Evolutionary conservation across 2,888 invertebrate species (phyloP).

Genomic region (Sceliomorpha sp.): DNA sequence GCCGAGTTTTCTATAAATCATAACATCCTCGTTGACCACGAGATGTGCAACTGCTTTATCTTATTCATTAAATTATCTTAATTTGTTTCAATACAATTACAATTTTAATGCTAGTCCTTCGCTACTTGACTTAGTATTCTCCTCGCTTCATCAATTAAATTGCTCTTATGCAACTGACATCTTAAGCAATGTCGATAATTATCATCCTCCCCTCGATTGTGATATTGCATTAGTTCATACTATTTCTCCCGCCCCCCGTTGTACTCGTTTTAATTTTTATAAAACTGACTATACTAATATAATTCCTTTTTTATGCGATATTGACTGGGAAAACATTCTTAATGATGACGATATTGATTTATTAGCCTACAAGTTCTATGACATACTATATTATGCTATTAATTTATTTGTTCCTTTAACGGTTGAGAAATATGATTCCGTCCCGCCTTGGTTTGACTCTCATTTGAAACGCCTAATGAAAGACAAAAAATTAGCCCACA

Average conservation of each 20-base stretch:
- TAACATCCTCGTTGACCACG: too few relatives aligned
- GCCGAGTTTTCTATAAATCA: too few relatives aligned
- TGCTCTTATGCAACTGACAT: conserved; percentile 1
- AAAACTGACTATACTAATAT: conserved; percentile 3
- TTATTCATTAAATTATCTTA: too few relatives aligned
- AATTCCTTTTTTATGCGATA: not conserved
- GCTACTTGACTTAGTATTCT: conserved; percentile 1
- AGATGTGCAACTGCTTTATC: too few relatives aligned
- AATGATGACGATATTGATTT: conserved; percentile 2
- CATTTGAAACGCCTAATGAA: conserved; percentile 4
- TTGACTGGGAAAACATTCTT: conserved; percentile 2
- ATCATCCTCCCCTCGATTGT: conserved; percentile 7
- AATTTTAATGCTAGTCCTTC: too few relatives aligned
- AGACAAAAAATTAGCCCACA: conserved; percentile 7
- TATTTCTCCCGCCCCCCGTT: not conserved
- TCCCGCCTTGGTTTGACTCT: conserved; percentile 4
- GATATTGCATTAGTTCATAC: not conserved
- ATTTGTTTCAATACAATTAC: too few relatives aligned
- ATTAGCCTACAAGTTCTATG: not conserved
- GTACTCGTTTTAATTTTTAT: conserved; percentile 2
- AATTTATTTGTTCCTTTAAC: conserved; percentile 4
- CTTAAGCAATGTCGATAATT: conserved; percentile 3
- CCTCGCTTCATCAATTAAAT: not conserved
- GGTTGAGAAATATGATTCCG: not conserved
- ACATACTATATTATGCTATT: conserved; percentile 5